These are phyloP conservation scores for Lepilemur ruficaudatus DNA, from an alignment of 2,797 vertebrate genomes.

Conservation along the genomic window DNA sequence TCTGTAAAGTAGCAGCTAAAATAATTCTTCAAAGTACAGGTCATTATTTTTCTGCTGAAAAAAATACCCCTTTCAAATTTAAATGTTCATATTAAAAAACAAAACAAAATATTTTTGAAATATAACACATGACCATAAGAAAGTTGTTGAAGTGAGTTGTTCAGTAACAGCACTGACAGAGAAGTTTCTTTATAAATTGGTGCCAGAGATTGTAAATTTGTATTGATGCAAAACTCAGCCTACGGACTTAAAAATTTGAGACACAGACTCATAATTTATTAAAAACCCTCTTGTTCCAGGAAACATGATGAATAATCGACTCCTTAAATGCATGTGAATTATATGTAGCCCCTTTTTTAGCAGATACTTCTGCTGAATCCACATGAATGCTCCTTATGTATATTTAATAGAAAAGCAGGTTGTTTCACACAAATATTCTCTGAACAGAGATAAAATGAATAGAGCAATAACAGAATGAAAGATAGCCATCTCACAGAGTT, in stretches of 20 bases:
- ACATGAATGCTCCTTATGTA: constrained; percentile 49
- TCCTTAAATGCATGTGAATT: constrained; percentile 40
- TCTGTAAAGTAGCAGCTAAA: background rate
- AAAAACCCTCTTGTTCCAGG: constrained; percentile 40
- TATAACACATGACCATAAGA: background rate
- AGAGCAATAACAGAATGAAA: constrained; percentile 33
- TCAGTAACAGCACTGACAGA: background rate
- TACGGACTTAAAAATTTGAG: constrained; percentile 51
- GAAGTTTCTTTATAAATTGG: background rate
- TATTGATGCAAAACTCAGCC: constrained; percentile 9
- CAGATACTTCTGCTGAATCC: constrained; percentile 60
- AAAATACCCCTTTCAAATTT: background rate
- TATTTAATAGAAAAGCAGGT: constrained; percentile 59
- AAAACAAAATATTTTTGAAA: background rate
- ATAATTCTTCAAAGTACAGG: background rate
- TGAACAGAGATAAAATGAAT: constrained; percentile 59
- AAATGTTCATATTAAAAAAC: background rate
- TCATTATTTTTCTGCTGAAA: background rate
- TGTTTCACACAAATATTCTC: constrained; percentile 49
- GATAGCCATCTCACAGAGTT: constrained; percentile 39
- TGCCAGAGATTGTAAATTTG: constrained; percentile 8
- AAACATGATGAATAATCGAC: constrained; percentile 56
- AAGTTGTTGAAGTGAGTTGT: background rate
- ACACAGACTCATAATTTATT: constrained; percentile 56
- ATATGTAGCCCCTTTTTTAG: constrained; percentile 24